Percentiles rank a stretch among this genome's conserved stretches.
Evolutionary conservation across 2,113 vertebrate genomes (phyloP).

Genomic region (Actenoides lindsayi): DNA sequence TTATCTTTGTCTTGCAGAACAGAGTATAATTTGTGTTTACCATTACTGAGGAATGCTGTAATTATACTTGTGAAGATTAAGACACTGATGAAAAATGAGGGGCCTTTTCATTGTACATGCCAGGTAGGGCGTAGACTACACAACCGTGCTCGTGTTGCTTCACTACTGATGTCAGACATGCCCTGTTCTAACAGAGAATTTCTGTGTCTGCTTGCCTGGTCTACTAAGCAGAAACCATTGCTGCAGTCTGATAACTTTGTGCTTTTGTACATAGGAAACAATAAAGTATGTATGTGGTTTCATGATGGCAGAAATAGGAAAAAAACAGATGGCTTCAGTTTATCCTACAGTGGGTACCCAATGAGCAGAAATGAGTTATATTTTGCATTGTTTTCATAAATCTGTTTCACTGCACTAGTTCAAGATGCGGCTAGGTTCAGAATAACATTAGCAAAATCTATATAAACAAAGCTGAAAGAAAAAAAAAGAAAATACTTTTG

Average conservation of each 20-base stretch:
- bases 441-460: not conserved
- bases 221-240: not conserved
- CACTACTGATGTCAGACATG: not conserved
- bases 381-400: constrained; percentile 1
- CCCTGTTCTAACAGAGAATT: not conserved
- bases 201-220: not conserved
- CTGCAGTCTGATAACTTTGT: constrained; percentile 60
- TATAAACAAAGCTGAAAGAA: not conserved
- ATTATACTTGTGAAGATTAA: constrained; percentile 71
- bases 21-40: constrained; percentile 56
- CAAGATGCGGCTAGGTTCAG: not conserved
- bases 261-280: not conserved
- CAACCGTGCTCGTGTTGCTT: not conserved
- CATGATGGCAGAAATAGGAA: not conserved
- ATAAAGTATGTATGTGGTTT: not conserved
- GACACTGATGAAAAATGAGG: constrained; percentile 60
- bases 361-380: not conserved
- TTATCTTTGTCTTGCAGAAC: constrained; percentile 75
- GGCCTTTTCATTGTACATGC: constrained; percentile 31
- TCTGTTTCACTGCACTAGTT: not conserved
- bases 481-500: not conserved
- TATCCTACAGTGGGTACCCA: not conserved
- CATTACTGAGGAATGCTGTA: constrained; percentile 51
- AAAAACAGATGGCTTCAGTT: not conserved
- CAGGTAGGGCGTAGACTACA: not conserved